A percentile compares a stretch with the other conserved stretches of the same genome.
phyloP scores from a whole-genome alignment of 2,888 invertebrate species.

The Boloria selene region DNA sequence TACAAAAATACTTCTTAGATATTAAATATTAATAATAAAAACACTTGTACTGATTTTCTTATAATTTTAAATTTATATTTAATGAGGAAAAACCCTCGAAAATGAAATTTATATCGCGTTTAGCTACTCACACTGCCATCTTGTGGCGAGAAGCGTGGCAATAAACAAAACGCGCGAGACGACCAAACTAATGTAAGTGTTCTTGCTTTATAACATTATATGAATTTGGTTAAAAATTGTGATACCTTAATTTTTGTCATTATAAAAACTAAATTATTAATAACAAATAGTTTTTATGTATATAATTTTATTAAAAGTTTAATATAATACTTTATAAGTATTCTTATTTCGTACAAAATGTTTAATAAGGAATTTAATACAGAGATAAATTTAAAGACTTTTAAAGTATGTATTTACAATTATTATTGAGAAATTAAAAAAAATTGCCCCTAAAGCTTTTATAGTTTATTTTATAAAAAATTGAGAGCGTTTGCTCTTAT shows the following conservation, averaged over 20 bases:
- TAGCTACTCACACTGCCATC: slow-evolving; percentile 67
- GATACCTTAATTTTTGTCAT: no score
- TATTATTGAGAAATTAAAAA: background rate
- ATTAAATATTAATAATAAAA: background rate
- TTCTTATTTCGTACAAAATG: background rate
- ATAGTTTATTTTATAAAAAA: background rate
- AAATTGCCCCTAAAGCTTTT: background rate
- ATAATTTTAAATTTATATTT: slow-evolving; percentile 2
- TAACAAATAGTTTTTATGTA: no score
- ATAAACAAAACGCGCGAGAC: background rate
- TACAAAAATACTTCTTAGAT: background rate
- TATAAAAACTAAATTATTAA: no score
- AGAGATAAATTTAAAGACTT: background rate
- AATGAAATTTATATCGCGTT: slow-evolving; percentile 46
- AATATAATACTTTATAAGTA: no score
- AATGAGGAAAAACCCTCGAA: slow-evolving; percentile 55
- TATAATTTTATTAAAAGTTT: no score
- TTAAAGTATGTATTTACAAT: background rate
- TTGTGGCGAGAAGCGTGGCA: slow-evolving; percentile 61
- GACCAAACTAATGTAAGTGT: background rate
- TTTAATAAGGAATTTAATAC: background rate
- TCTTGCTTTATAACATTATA: no score
- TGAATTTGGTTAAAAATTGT: no score
- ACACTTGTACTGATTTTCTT: background rate
- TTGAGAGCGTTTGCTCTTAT: background rate